A percentile compares a stretch with the other conserved stretches of the same genome.
Evolutionary conservation across 2,888 invertebrate genomes (phyloP).

Genomic region (Hydraecia micacea): DNA sequence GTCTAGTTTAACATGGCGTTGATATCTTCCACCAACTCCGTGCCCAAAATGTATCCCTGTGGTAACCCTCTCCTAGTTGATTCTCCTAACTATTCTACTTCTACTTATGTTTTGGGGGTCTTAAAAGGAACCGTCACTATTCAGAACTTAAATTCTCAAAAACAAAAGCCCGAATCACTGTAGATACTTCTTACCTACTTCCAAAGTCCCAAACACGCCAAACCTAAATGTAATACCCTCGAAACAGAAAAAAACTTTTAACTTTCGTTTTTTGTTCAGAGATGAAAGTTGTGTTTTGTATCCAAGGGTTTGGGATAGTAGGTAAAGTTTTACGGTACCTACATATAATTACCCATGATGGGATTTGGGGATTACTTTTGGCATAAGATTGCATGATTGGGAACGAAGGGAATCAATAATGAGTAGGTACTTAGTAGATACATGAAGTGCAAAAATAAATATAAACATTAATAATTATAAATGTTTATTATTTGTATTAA

Average conservation of each 20-base stretch:
- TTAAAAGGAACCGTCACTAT: background rate
- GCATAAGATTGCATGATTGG: background rate
- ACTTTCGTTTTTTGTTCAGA: background rate
- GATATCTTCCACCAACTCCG: background rate
- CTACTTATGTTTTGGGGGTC: background rate
- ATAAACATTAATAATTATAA: background rate
- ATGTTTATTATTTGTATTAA: background rate
- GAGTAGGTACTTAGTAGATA: background rate
- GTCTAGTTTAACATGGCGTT: background rate
- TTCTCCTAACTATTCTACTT: background rate
- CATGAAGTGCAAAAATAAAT: slow-evolving; percentile 11
- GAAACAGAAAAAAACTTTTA: background rate
- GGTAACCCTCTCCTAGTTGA: background rate
- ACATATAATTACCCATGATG: background rate
- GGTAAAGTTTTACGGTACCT: background rate
- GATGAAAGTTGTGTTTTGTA: background rate
- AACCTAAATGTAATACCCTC: background rate
- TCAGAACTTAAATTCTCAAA: background rate
- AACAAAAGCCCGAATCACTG: background rate
- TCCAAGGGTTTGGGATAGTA: background rate
- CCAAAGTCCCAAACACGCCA: background rate
- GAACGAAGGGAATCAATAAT: background rate
- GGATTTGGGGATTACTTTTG: background rate
- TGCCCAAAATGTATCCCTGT: background rate
- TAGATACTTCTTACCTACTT: background rate